Evolutionary conservation across 1,140 invertebrate genomes (phyloP).

Genomic region (Drosophila micromelanica): DNA sequence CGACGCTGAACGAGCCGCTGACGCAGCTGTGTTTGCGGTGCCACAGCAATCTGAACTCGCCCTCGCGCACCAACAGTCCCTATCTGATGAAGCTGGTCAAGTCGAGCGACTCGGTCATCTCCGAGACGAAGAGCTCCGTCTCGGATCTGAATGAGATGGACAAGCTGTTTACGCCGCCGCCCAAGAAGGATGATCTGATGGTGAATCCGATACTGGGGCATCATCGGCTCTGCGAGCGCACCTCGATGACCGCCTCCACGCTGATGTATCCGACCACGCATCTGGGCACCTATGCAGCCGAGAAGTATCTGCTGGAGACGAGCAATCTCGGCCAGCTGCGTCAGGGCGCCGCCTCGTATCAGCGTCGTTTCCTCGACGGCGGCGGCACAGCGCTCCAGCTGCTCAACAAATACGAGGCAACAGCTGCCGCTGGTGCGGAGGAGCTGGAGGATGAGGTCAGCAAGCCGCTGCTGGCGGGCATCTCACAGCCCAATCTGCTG

Average conservation of each 20-base stretch:
- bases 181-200: constrained; percentile 82
- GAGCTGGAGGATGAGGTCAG: constrained; percentile 70
- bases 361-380: constrained; percentile 71
- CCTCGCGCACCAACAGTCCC: constrained; percentile 82
- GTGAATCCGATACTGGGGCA: constrained; percentile 86
- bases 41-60: constrained; percentile 83
- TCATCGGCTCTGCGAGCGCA: constrained; percentile 86
- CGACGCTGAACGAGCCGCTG: constrained; percentile 83
- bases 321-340: constrained; percentile 66
- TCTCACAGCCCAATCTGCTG: constrained; percentile 60
- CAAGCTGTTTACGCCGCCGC: constrained; percentile 77
- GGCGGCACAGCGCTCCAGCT: constrained; percentile 76
- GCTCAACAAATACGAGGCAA: constrained; percentile 45
- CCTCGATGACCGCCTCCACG: constrained; percentile 47
- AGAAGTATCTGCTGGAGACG: constrained; percentile 75
- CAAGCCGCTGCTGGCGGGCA: constrained; percentile 64
- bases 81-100: constrained; percentile 84
- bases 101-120: constrained; percentile 83
- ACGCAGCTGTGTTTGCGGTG: constrained; percentile 87
- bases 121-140: constrained; percentile 83
- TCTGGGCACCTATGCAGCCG: constrained; percentile 68
- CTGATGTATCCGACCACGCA: constrained; percentile 76
- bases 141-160: constrained; percentile 82
- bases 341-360: constrained; percentile 41
- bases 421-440: not conserved